Percentiles rank a stretch among this genome's conserved stretches.
These are phyloP conservation scores for Metopia argyrocephala DNA, from an alignment of 2,888 invertebrate genomes.

Conservation along the genomic window DNA sequence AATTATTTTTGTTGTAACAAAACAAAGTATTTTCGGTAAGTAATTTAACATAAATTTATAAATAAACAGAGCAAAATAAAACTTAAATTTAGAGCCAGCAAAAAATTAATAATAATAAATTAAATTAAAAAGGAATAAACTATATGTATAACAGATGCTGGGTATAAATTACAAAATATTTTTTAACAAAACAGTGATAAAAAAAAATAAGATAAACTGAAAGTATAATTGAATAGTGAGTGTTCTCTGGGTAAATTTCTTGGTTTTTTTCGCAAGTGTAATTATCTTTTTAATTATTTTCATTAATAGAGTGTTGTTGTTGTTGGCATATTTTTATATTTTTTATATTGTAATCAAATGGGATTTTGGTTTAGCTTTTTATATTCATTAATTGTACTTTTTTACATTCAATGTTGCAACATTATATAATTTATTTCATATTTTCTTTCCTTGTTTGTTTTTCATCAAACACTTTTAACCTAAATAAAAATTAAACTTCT, in stretches of 20 bases:
- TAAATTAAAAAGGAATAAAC: conserved; percentile 22
- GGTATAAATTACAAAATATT: conserved; percentile 33
- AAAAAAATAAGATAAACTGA: conserved; percentile 43
- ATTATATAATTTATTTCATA: conserved; percentile 39
- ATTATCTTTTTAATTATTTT: conserved; percentile 23
- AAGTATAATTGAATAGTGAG: conserved; percentile 47
- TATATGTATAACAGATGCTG: too few species aligned
- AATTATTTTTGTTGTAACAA: conserved; percentile 54
- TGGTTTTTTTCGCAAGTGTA: conserved; percentile 15
- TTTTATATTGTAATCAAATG: conserved; percentile 60
- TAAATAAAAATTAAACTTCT: conserved; percentile 63
- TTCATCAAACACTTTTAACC: conserved; percentile 40
- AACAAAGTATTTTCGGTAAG: conserved; percentile 63
- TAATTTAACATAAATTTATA: conserved; percentile 13
- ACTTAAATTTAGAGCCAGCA: conserved; percentile 59
- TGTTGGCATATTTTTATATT: conserved; percentile 8
- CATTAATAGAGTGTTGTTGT: neutral
- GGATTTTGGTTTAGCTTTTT: conserved; percentile 37
- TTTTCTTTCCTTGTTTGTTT: neutral
- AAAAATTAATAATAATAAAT: conserved; percentile 43
- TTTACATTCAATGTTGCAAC: conserved; percentile 64
- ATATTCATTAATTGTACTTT: conserved; percentile 44
- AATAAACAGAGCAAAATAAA: conserved; percentile 26
- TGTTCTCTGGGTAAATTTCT: conserved; percentile 27
- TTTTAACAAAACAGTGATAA: conserved; percentile 30